phyloP scores from a whole-genome alignment of 2,113 vertebrate genomes.

The Macquaria australasica region DNA sequence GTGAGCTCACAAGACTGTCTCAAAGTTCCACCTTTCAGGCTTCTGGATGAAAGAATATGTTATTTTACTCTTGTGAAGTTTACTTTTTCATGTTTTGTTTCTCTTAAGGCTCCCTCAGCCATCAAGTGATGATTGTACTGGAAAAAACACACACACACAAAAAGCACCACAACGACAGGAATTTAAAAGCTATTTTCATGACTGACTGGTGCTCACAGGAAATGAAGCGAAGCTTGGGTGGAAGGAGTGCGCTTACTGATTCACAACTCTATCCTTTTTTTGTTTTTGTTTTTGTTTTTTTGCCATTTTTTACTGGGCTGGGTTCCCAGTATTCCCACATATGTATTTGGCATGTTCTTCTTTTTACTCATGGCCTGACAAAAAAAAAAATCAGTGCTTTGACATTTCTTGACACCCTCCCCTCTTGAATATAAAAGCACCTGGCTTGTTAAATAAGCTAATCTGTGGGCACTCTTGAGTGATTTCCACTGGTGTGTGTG shows the following conservation, averaged over 20 bases:
- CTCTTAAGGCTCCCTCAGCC: conserved; percentile 36
- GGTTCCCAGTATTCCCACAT: conserved; percentile 79
- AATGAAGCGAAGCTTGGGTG: conserved; percentile 47
- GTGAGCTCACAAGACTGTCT: conserved; percentile 74
- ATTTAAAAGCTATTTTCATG: conserved; percentile 40
- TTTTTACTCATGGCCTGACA: conserved; percentile 45
- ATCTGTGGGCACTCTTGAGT: conserved; percentile 50
- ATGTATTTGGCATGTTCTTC: conserved; percentile 54
- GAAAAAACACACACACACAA: conserved; percentile 14
- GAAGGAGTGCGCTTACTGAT: conserved; percentile 61
- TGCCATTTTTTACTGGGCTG: conserved; percentile 79
- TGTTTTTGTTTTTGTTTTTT: conserved; percentile 42
- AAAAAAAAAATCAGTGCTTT: conserved; percentile 41
- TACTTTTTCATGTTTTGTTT: conserved; percentile 42
- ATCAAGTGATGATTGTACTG: conserved; percentile 52
- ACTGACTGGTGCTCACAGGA: conserved; percentile 64
- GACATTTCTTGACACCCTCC: conserved; percentile 48
- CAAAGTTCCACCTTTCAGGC: conserved; percentile 45
- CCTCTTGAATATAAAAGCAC: conserved; percentile 46
- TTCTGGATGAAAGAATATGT: conserved; percentile 60
- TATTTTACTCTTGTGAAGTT: conserved; percentile 43
- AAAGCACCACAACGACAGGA: conserved; percentile 19
- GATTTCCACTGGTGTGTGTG: conserved; percentile 35
- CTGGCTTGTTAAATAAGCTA: conserved; percentile 77
- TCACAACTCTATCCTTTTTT: conserved; percentile 44